A percentile compares a stretch with the other conserved stretches of the same genome.
Evolutionary conservation across 2,113 vertebrate genomes (phyloP).

Genomic region (Sebastes fasciatus): DNA sequence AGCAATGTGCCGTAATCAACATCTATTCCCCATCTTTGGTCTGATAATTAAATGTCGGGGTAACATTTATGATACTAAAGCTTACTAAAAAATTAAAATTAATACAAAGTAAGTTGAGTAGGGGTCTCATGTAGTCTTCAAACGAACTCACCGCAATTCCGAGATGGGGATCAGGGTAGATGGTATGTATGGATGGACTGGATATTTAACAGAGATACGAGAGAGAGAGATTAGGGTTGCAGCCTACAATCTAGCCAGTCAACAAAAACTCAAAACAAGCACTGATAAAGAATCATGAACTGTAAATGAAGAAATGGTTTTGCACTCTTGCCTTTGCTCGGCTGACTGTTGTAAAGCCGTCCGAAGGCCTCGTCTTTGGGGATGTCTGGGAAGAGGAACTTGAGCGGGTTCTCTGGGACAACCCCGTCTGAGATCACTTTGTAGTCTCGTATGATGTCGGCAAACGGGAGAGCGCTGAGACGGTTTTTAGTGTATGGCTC

Average conservation of each 20-base stretch:
- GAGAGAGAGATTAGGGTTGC: neutral
- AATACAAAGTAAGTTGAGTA: neutral
- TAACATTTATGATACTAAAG: too few species aligned
- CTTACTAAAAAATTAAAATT: neutral
- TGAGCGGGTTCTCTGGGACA: constrained; percentile 94
- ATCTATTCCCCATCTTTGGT: neutral
- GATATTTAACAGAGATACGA: constrained; percentile 34
- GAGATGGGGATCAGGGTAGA: constrained; percentile 95
- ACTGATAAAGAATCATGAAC: neutral
- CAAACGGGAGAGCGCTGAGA: constrained; percentile 91
- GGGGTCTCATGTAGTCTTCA: neutral
- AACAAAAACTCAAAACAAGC: neutral
- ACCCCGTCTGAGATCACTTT: constrained; percentile 95
- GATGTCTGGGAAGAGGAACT: constrained; percentile 96
- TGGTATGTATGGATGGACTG: constrained; percentile 89
- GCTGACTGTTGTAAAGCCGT: constrained; percentile 95
- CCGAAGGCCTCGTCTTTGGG: constrained; percentile 97
- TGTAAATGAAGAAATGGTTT: neutral
- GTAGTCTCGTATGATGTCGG: constrained; percentile 95
- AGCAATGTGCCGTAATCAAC: neutral
- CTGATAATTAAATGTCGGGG: neutral
- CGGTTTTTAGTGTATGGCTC: constrained; percentile 96
- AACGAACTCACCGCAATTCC: constrained; percentile 89
- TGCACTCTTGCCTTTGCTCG: constrained; percentile 86
- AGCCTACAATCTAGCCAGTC: neutral